Base-by-base conservation (phyloP, 1,140 invertebrate genomes). In the Teleogryllus occipitalis region DNA sequence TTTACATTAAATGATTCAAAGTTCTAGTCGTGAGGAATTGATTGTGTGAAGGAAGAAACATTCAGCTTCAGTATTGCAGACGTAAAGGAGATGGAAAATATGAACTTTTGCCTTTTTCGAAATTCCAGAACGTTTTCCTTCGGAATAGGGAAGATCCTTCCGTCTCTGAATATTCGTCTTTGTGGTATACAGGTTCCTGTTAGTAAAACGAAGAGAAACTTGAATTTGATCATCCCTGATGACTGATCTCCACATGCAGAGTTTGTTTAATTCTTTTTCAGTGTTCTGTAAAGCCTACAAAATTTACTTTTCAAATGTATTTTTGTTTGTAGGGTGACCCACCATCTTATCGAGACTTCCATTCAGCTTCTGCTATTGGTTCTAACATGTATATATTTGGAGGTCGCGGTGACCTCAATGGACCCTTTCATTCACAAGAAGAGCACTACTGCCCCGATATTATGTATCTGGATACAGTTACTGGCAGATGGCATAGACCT, bases 301-400 rank as follows among this genome's bases (percentile, higher is more conserved):
- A 39, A 21, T n/a, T 47, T 6, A 47, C 27, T 39, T 39, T 39
- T 39, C 27, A 39, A 39, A 65, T 8, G 7, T 80, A 22, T 65
- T 79, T 80, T 79, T 80, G 74, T 75, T 81, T 82, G 22, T 79
- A 89, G 87, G 89, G 89, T n/a, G 81, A 79, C 21, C 86, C 89
- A 81, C 94, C 95, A 46, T 88, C 89, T 21, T 91, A 92, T 84
- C 87, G 96, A 82, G 96, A 98, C 87, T 98, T 98, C 84, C 95
- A 97, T 84, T 92, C 96, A 1, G 92, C 95, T 0, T 92, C 93
- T 14, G 90, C 91, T 75, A 86, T 95, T 82, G 90, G 89, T 79
- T 86, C 90, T 82, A 88, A 89, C 81, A 96, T 97, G 92, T 96
- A 94, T 84, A 88, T 97, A 73, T 97, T 95, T 87, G 96, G 96